These are phyloP conservation scores for Halisarca cf. caerulea DNA, from an alignment of 37 sponge, comb jelly and placozoan genomes.

Conservation along the genomic window DNA sequence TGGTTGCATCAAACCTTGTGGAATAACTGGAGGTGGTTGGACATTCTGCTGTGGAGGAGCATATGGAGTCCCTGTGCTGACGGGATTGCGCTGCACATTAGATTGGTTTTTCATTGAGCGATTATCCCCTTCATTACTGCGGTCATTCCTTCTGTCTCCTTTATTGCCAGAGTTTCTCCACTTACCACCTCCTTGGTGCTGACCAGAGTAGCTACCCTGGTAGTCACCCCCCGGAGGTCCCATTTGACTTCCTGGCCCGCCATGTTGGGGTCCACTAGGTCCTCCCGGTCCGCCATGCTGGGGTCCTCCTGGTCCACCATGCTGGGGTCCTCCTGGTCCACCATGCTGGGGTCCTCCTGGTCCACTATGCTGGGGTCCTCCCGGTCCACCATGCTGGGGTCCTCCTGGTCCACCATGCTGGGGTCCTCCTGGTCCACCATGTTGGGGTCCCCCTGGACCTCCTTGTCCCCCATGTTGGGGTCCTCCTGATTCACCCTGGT, in stretches of 20 bases:
- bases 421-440: neutral
- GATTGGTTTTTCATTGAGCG: neutral
- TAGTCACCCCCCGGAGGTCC: neutral
- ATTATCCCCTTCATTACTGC: neutral
- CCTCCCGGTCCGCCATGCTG: too few species aligned
- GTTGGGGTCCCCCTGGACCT: neutral
- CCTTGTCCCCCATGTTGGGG: neutral
- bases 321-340: too few species aligned
- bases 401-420: neutral
- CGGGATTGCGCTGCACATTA: neutral
- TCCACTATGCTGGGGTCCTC: neutral
- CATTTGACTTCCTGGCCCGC: neutral
- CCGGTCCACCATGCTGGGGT: neutral
- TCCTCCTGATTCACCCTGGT: neutral
- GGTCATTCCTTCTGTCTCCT: neutral
- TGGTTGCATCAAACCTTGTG: too few species aligned
- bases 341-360: too few species aligned
- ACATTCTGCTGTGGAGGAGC: neutral
- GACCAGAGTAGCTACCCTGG: neutral
- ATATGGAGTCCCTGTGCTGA: neutral
- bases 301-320: too few species aligned
- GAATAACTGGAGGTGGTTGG: neutral
- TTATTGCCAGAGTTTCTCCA: neutral
- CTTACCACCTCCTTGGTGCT: conserved; percentile 28
- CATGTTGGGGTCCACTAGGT: too few species aligned